Conservation (phyloP, 2,888 invertebrate species). For the Epiblema foenella region DNA sequence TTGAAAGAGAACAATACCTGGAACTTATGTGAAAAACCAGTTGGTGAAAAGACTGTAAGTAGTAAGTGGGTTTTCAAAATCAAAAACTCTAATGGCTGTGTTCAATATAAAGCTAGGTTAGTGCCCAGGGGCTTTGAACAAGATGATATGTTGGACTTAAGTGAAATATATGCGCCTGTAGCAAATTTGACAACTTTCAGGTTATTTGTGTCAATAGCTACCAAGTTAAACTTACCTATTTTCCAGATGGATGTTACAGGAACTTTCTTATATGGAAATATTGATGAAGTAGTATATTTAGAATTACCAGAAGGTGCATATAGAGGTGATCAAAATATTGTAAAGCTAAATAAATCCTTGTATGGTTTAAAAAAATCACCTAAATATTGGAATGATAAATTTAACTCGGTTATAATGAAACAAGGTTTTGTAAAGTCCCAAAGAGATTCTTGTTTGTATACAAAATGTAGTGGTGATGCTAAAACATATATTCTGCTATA, state of each 20-base stretch:
- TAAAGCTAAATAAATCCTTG: slow-evolving; percentile 44
- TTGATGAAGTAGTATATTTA: slow-evolving; percentile 28
- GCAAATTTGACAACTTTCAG: too few relatives aligned
- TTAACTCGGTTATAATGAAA: slow-evolving; percentile 36
- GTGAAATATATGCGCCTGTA: too few relatives aligned
- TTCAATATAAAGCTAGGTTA: too few relatives aligned
- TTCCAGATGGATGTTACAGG: slow-evolving; percentile 18
- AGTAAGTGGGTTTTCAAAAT: slow-evolving; percentile 53
- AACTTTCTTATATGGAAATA: slow-evolving; percentile 35
- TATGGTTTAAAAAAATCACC: too few relatives aligned
- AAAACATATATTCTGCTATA: too few relatives aligned
- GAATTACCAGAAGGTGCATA: slow-evolving; percentile 43
- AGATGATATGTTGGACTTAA: too few relatives aligned
- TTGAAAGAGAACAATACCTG: slow-evolving; percentile 48
- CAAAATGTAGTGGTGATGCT: too few relatives aligned
- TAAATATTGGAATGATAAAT: slow-evolving; percentile 45
- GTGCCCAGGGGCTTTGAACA: too few relatives aligned
- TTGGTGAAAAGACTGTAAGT: slow-evolving; percentile 41
- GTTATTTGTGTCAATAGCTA: slow-evolving; percentile 25
- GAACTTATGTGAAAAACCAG: slow-evolving; percentile 42
- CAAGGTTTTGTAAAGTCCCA: slow-evolving; percentile 39
- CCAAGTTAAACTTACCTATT: slow-evolving; percentile 26
- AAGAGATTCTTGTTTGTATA: slow-evolving; percentile 42
- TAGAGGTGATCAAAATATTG: slow-evolving; percentile 32
- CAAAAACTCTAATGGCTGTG: too few relatives aligned